A percentile compares a stretch with the other conserved stretches of the same genome.
phyloP scores from a whole-genome alignment of 2,888 invertebrate species.

The Leucophenga montana region DNA sequence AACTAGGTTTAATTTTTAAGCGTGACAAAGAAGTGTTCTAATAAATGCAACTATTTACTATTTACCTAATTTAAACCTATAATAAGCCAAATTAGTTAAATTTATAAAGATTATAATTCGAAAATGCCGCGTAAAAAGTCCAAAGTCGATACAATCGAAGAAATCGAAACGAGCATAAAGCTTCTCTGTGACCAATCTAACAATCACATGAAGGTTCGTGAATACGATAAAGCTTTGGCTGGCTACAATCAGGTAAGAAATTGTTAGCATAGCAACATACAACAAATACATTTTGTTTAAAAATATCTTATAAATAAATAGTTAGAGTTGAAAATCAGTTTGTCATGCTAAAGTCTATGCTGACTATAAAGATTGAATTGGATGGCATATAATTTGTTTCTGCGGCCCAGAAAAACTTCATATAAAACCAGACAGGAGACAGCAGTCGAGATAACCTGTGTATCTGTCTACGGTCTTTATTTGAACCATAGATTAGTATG shows the following conservation, averaged over 20 bases:
- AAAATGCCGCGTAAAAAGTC: slow-evolving; percentile 68
- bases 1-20: not conserved
- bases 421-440: no score
- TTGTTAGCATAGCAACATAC: no score
- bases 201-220: slow-evolving; percentile 83
- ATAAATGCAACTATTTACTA: not conserved
- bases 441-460: no score
- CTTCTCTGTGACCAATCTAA: slow-evolving; percentile 85
- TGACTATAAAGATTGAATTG: not conserved
- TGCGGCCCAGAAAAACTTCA: no score
- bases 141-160: slow-evolving; percentile 72
- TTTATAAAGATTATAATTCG: not conserved
- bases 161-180: slow-evolving; percentile 76
- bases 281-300: no score
- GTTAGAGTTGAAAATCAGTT: no score
- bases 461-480: no score
- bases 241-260: slow-evolving; percentile 81
- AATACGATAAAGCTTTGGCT: slow-evolving; percentile 80
- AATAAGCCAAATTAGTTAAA: not conserved
- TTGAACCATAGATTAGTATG: no score
- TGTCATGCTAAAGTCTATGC: not conserved
- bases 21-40: not conserved
- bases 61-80: not conserved
- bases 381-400: no score
- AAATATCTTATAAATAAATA: no score